Evolutionary conservation across 92 coral and sea anemone species (phyloP), one percentile per base, ranked within the genome.

Genomic region (Scolanthus callimorphus): DNA sequence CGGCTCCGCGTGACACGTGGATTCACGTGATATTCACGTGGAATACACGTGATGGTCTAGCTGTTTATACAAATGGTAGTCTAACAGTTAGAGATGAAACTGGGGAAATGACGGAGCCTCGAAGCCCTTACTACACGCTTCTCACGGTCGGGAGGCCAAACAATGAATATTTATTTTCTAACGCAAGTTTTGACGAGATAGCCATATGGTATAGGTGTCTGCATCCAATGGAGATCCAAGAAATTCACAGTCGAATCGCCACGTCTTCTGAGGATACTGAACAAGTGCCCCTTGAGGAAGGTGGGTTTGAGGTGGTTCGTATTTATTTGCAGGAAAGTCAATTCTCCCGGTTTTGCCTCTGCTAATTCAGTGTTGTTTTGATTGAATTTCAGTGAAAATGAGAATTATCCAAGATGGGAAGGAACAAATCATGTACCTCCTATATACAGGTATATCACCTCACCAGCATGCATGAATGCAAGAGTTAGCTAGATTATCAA

Each of bases 1-100:
- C 68, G 41, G 85, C 79, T 25, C 85, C 95, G 31, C 81, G 74
- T 65, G 85, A 89, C 69, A 70, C 76, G 2, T 92, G 97, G 96
- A 59, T 80, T 30, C 89, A 84, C 76, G 94, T 92, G 78, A 50
- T 84, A 26, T 78, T 89, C 96, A 92, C 97, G 80, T 92, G 98
- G 98, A 67, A 78, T 29, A 31, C 76, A 26, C 79, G 55, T 60
- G 90, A 70, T 3, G 98, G 98, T n/a, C 68, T 92, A 27, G 68
- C 27, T 27, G 80, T 92, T 8, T 79, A 80, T 63, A 49, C 85
- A 31, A 92, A 92, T 56, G 98, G 98, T 2, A 80, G 84, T 28
- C 37, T 60, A 11, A 85, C 63, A 23, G 84, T 86, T 24, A 58
- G 63, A 25, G 91, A 76, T 34, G 37, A 55, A 0, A 44, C 37